Evolutionary conservation across 1,140 invertebrate genomes (phyloP).

Genomic region (Pseudomyrmex dendroicus): DNA sequence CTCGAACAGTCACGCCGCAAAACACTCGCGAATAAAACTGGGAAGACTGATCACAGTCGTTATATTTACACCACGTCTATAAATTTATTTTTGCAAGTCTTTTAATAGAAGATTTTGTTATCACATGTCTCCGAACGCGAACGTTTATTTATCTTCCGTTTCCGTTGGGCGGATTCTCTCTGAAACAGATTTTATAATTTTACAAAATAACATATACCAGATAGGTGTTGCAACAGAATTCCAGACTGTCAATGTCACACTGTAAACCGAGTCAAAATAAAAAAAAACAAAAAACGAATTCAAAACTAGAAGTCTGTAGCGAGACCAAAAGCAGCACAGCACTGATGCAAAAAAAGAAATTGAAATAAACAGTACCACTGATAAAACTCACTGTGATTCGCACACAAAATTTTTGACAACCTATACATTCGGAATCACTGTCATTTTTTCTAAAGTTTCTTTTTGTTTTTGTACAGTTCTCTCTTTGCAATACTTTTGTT

Average conservation of each 20-base stretch:
- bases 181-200: constrained; percentile 52
- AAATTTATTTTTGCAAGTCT: constrained; percentile 39
- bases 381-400: constrained; percentile 45
- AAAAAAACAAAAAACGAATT: background rate
- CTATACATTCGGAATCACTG: background rate
- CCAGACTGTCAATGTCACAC: background rate
- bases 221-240: background rate
- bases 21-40: constrained; percentile 1
- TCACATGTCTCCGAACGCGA: constrained; percentile 13
- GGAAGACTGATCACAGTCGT: constrained; percentile 13
- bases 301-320: background rate
- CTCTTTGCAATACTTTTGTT: constrained; percentile 11
- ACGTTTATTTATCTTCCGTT: constrained; percentile 23
- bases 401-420: constrained; percentile 29
- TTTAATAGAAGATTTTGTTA: constrained; percentile 10
- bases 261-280: background rate
- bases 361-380: constrained; percentile 20
- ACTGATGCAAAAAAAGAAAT: constrained; percentile 23
- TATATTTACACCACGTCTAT: background rate
- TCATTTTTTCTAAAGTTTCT: background rate
- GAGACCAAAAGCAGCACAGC: constrained; percentile 17
- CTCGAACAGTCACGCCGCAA: background rate
- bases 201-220: background rate
- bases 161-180: constrained; percentile 9
- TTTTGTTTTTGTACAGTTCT: constrained; percentile 22